Evolutionary conservation across 2,888 invertebrate genomes (phyloP).

Genomic region (Anoncus sp.): DNA sequence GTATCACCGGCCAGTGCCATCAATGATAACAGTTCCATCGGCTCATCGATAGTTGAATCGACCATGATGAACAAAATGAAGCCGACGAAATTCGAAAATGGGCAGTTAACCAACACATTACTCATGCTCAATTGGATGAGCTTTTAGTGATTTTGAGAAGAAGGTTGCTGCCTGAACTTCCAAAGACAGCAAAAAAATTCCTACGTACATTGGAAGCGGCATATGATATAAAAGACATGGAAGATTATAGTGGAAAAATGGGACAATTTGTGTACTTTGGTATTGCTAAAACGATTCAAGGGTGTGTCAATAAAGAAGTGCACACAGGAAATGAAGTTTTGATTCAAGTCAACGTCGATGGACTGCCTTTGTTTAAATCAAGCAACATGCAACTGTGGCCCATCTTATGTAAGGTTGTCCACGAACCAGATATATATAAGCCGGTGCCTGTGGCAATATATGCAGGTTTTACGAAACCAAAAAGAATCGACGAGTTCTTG

Average conservation of each 20-base stretch:
- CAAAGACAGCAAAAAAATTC: slow-evolving; percentile 33
- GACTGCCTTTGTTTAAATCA: slow-evolving; percentile 57
- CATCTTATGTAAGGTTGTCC: slow-evolving; percentile 56
- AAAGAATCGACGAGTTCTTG: slow-evolving; percentile 46
- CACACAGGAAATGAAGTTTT: slow-evolving; percentile 39
- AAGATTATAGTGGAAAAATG: too few relatives aligned
- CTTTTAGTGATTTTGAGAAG: slow-evolving; percentile 8
- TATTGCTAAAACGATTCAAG: slow-evolving; percentile 38
- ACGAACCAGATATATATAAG: slow-evolving; percentile 54
- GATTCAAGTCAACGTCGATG: slow-evolving; percentile 56
- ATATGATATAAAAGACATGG: too few relatives aligned
- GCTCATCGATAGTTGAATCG: too few relatives aligned
- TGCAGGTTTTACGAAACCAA: slow-evolving; percentile 63
- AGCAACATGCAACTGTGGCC: slow-evolving; percentile 56
- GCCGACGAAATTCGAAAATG: slow-evolving; percentile 19
- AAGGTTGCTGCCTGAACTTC: slow-evolving; percentile 18
- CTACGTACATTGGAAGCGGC: not conserved
- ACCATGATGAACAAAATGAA: slow-evolving; percentile 9
- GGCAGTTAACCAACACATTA: slow-evolving; percentile 1
- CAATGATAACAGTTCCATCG: too few relatives aligned
- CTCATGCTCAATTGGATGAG: slow-evolving; percentile 3
- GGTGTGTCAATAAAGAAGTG: slow-evolving; percentile 47
- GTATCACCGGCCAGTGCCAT: too few relatives aligned
- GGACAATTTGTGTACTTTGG: slow-evolving; percentile 58
- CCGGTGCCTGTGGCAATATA: slow-evolving; percentile 62